These are phyloP conservation scores for Procambarus clarkii DNA, from an alignment of 1,140 invertebrate genomes.

Conservation along the genomic window DNA sequence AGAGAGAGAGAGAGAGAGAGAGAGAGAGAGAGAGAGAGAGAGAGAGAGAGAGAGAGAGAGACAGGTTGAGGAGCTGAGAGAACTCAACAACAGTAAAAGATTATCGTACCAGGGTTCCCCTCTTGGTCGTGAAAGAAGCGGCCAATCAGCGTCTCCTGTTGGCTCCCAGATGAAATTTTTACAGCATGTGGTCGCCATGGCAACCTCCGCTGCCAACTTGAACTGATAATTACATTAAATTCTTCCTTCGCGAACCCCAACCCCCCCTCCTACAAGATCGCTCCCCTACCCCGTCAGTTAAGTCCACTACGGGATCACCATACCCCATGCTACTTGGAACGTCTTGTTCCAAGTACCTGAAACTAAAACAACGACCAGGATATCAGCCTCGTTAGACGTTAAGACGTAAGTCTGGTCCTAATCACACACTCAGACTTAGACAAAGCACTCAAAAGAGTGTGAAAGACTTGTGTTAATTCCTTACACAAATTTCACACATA, in stretches of 20 bases:
- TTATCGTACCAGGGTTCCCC: not conserved
- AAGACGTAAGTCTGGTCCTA: too few relatives aligned
- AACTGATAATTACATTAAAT: not conserved
- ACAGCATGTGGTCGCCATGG: constrained; percentile 6
- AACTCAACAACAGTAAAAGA: not conserved
- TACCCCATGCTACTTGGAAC: too few relatives aligned
- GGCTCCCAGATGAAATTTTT: not conserved
- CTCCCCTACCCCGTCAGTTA: not conserved
- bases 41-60: not conserved
- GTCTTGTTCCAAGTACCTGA: too few relatives aligned
- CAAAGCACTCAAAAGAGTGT: too few relatives aligned
- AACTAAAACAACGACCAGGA: too few relatives aligned
- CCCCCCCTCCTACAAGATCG: not conserved
- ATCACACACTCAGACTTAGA: too few relatives aligned
- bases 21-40: not conserved
- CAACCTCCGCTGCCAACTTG: not conserved
- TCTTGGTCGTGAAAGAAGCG: constrained; percentile 20
- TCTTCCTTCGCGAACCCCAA: not conserved
- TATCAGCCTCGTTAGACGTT: too few relatives aligned
- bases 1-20: not conserved
- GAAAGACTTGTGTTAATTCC: too few relatives aligned
- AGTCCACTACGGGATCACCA: too few relatives aligned
- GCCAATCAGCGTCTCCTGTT: constrained; percentile 25
- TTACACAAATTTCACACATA: too few relatives aligned
- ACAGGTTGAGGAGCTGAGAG: not conserved